Evolutionary conservation across 1,140 invertebrate species (phyloP).

Genomic region (Drosophila nigrodunni): DNA sequence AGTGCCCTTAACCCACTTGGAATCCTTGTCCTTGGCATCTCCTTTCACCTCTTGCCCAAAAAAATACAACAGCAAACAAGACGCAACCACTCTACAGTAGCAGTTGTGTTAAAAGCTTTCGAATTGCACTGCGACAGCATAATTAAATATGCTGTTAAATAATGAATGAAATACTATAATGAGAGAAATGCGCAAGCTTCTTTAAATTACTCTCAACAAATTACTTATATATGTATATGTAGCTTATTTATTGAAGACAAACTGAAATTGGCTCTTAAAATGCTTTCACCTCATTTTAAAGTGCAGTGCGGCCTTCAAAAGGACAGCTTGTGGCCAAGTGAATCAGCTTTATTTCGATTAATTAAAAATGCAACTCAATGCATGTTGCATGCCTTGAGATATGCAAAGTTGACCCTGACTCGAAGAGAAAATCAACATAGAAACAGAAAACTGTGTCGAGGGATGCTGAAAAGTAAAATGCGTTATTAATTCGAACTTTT

Average conservation of each 20-base stretch:
- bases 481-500: conserved; percentile 51
- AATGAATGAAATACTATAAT: conserved; percentile 1
- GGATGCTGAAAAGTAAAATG: conserved; percentile 45
- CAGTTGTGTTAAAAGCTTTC: neutral
- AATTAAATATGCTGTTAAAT: neutral
- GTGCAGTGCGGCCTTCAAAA: conserved; percentile 33
- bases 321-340: conserved; percentile 31
- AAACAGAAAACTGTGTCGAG: conserved; percentile 42
- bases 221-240: conserved; percentile 3
- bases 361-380: conserved; percentile 55
- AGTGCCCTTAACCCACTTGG: too few relatives aligned
- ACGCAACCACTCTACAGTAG: too few relatives aligned
- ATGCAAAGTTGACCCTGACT: conserved; percentile 39
- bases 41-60: too few relatives aligned
- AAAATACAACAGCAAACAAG: too few relatives aligned
- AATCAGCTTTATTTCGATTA: conserved; percentile 51
- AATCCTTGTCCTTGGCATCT: too few relatives aligned
- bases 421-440: neutral
- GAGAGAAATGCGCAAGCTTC: neutral
- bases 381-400: conserved; percentile 46
- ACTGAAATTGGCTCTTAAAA: conserved; percentile 34
- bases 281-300: conserved; percentile 34
- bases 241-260: conserved; percentile 8
- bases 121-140: neutral
- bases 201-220: neutral